Evolutionary conservation across 2,888 invertebrate species (phyloP).

Genomic region (Rapana venosa): DNA sequence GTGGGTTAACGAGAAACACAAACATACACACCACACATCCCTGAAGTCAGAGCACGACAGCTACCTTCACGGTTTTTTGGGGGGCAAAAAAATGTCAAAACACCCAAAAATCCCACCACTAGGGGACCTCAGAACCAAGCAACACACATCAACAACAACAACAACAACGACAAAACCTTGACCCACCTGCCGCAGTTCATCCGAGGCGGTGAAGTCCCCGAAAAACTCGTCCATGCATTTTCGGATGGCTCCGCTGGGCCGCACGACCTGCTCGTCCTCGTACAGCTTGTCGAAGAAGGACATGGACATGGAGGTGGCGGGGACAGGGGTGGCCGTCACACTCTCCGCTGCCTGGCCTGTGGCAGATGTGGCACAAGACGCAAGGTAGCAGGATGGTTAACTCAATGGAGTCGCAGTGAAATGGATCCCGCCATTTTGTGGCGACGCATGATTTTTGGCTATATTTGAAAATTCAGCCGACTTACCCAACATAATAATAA

Average conservation of each 20-base stretch:
- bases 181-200: constrained; percentile 81
- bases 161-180: constrained; percentile 20
- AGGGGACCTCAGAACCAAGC: background rate
- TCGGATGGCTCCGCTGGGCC: constrained; percentile 78
- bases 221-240: constrained; percentile 80
- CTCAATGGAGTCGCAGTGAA: too few species aligned
- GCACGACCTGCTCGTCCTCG: constrained; percentile 78
- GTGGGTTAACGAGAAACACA: background rate
- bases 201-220: constrained; percentile 80
- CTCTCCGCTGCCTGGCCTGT: constrained; percentile 67
- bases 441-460: too few species aligned
- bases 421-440: too few species aligned
- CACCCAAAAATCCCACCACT: too few species aligned
- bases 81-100: too few species aligned
- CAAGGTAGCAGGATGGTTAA: background rate
- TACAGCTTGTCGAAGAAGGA: constrained; percentile 81
- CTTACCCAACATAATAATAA: too few species aligned
- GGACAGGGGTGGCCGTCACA: constrained; percentile 79
- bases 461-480: too few species aligned
- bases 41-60: too few species aligned
- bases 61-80: too few species aligned
- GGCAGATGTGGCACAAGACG: background rate
- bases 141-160: background rate
- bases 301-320: constrained; percentile 81
- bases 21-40: background rate